A percentile compares a stretch with the other conserved stretches of the same genome.
Conservation (phyloP, 1,140 invertebrate species). For the Drosophila malerkotliana region DNA sequence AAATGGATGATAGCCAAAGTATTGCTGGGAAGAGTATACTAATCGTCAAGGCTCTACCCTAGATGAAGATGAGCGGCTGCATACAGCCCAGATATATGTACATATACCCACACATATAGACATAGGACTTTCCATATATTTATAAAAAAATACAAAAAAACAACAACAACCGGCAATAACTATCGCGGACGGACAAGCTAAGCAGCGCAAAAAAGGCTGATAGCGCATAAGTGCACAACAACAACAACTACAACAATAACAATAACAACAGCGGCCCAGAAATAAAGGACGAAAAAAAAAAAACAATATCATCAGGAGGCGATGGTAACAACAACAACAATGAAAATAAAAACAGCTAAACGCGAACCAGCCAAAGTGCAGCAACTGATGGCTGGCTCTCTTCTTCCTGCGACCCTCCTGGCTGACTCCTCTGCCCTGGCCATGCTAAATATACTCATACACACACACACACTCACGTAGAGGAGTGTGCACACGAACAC, state of each 20-base stretch:
- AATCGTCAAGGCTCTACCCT: slow-evolving; percentile 50
- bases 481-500: slow-evolving; percentile 36
- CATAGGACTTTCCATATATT: slow-evolving; percentile 2
- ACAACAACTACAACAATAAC: slow-evolving; percentile 29
- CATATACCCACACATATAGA: slow-evolving; percentile 23
- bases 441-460: slow-evolving; percentile 75
- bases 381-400: slow-evolving; percentile 58
- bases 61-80: slow-evolving; percentile 61
- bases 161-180: slow-evolving; percentile 54
- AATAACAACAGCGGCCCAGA: slow-evolving; percentile 7
- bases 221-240: slow-evolving; percentile 77
- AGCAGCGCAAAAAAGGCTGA: slow-evolving; percentile 71
- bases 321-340: slow-evolving; percentile 21
- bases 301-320: slow-evolving; percentile 25
- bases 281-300: slow-evolving; percentile 8
- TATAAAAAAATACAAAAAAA: slow-evolving; percentile 44
- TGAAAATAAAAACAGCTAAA: slow-evolving; percentile 56
- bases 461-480: slow-evolving; percentile 41
- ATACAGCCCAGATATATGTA: slow-evolving; percentile 8
- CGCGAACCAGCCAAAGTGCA: slow-evolving; percentile 56
- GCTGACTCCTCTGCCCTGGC: slow-evolving; percentile 34
- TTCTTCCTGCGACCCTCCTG: slow-evolving; percentile 45
- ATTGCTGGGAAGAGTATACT: slow-evolving; percentile 31
- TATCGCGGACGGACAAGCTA: slow-evolving; percentile 27
- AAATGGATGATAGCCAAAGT: neutral